A percentile compares a stretch with the other conserved stretches of the same genome.
Conservation (phyloP, 37 sponge, comb jelly and placozoan species). For the Haliclona indistincta region DNA sequence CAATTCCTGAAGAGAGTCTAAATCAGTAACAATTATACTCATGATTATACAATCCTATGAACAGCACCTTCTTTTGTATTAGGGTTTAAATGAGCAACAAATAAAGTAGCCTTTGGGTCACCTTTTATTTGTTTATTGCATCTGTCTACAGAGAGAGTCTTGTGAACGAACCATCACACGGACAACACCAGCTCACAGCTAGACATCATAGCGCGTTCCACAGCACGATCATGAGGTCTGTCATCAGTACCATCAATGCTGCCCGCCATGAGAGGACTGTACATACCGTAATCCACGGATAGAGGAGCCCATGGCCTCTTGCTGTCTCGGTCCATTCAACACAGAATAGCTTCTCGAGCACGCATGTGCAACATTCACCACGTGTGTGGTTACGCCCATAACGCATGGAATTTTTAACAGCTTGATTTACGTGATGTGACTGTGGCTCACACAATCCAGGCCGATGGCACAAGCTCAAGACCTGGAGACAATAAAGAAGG, state of each 20-base stretch:
- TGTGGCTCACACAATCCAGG: no score
- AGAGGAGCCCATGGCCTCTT: conserved; percentile 38
- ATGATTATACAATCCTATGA: background rate
- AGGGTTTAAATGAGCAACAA: conserved; percentile 79
- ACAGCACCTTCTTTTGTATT: conserved; percentile 75
- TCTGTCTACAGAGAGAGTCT: no score
- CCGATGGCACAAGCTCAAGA: background rate
- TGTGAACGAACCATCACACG: no score
- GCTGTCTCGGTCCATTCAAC: no score
- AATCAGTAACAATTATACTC: background rate
- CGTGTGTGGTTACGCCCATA: no score
- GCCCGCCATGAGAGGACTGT: conserved; percentile 89
- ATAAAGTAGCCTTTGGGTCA: conserved; percentile 63
- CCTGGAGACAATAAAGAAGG: conserved; percentile 17
- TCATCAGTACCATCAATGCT: conserved; percentile 98
- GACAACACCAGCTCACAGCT: no score
- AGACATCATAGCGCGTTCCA: conserved; percentile 82
- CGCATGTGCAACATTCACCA: no score
- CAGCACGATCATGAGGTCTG: conserved; percentile 87
- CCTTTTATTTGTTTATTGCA: conserved; percentile 58
- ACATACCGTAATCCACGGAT: conserved; percentile 55
- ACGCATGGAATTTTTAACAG: no score
- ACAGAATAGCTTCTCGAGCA: no score
- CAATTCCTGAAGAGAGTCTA: conserved; percentile 56
- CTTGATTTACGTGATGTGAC: no score